Evolutionary conservation across 1,140 invertebrate genomes (phyloP).

Genomic region (Melanaphis sacchari): DNA sequence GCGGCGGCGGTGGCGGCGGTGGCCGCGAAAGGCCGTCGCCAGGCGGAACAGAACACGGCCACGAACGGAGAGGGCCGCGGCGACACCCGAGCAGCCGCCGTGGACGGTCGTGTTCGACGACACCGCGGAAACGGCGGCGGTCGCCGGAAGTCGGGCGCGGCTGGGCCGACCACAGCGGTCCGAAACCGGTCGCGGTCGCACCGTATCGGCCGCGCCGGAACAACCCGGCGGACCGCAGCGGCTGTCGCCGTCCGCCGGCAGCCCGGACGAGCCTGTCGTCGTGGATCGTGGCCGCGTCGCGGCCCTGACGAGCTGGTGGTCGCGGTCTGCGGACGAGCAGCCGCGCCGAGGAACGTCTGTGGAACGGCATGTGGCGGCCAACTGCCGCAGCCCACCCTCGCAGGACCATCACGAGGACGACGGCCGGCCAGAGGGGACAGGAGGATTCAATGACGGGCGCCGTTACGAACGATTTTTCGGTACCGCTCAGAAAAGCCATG

Average conservation of each 20-base stretch:
- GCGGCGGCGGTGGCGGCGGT: background rate
- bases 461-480: background rate
- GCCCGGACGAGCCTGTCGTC: background rate
- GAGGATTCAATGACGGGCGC: background rate
- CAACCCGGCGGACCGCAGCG: too few relatives aligned
- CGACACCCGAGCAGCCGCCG: background rate
- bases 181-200: background rate
- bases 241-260: background rate
- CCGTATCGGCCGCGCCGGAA: too few relatives aligned
- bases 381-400: background rate
- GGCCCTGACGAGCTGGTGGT: too few relatives aligned
- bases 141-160: background rate
- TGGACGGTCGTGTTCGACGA: background rate
- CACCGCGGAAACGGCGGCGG: background rate
- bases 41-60: background rate
- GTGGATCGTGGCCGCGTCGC: background rate
- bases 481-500: background rate
- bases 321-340: too few relatives aligned
- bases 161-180: background rate
- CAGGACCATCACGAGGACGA: too few relatives aligned
- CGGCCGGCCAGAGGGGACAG: background rate
- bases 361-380: background rate
- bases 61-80: background rate
- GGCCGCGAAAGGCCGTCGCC: background rate
- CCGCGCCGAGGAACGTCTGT: too few relatives aligned